These are phyloP conservation scores for Acipenser ruthenus DNA, from an alignment of 2,797 vertebrate genomes.

Conservation along the genomic window DNA sequence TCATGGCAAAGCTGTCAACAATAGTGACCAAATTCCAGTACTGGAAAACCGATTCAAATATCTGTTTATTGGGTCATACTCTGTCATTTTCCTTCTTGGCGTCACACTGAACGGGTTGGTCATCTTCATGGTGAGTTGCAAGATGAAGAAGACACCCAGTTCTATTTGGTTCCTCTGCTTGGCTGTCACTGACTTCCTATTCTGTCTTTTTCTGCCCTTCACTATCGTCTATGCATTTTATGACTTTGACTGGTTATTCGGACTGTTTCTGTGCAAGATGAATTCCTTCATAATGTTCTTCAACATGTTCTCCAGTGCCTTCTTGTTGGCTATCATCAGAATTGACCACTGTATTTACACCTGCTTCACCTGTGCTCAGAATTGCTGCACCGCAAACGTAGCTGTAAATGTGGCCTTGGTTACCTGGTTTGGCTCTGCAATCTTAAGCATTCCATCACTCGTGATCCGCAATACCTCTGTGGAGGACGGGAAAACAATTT, in stretches of 20 bases:
- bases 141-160: constrained; percentile 56
- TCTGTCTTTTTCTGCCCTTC: constrained; percentile 59
- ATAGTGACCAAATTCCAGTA: neutral
- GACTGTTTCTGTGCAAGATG: constrained; percentile 58
- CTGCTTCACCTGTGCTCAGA: constrained; percentile 56
- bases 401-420: constrained; percentile 32
- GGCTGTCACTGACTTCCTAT: constrained; percentile 59
- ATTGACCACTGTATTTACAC: constrained; percentile 47
- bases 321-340: constrained; percentile 57
- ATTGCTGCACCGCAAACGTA: constrained; percentile 35
- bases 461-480: constrained; percentile 50
- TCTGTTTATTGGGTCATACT: constrained; percentile 42
- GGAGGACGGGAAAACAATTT: constrained; percentile 18
- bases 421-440: constrained; percentile 44
- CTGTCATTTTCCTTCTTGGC: constrained; percentile 50
- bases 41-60: constrained; percentile 1
- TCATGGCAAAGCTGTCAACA: accelerated
- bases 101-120: constrained; percentile 56
- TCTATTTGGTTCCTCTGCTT: constrained; percentile 62
- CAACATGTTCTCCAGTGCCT: constrained; percentile 64
- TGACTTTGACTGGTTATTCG: constrained; percentile 62
- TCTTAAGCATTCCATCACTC: constrained; percentile 53
- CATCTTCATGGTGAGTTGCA: constrained; percentile 45
- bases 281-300: constrained; percentile 55
- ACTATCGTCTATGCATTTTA: constrained; percentile 53